phyloP scores from a whole-genome alignment of 2,797 vertebrate genomes.

The Distichodus sexfasciatus region DNA sequence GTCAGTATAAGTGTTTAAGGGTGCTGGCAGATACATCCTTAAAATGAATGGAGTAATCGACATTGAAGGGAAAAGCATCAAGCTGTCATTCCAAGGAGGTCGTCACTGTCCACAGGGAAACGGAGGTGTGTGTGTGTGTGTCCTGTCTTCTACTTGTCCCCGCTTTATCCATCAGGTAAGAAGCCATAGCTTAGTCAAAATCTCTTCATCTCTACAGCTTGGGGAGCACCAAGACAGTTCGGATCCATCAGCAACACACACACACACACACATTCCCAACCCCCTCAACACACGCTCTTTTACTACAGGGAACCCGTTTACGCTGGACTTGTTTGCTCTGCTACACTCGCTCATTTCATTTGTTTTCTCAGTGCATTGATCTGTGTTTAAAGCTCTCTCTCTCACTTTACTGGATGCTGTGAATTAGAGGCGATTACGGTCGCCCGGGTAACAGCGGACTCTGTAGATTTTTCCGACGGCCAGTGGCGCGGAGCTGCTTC shows the following conservation, averaged over 20 bases:
- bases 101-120: not conserved
- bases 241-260: slow-evolving; percentile 1
- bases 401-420: slow-evolving; percentile 55
- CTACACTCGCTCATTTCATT: slow-evolving; percentile 41
- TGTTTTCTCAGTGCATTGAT: slow-evolving; percentile 44
- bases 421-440: slow-evolving; percentile 77
- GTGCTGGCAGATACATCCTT: not conserved
- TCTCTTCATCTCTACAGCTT: slow-evolving; percentile 4
- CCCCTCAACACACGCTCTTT: not conserved
- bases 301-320: slow-evolving; percentile 26
- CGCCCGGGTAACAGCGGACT: slow-evolving; percentile 80
- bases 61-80: too few relatives aligned
- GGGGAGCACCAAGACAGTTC: slow-evolving; percentile 8
- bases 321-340: slow-evolving; percentile 29
- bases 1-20: not conserved
- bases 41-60: too few relatives aligned
- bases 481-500: slow-evolving; percentile 61
- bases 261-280: slow-evolving; percentile 22
- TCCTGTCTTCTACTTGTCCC: slow-evolving; percentile 29
- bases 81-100: too few relatives aligned
- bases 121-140: not conserved
- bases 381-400: slow-evolving; percentile 48
- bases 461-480: slow-evolving; percentile 71
- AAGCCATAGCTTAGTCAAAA: slow-evolving; percentile 29
- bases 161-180: slow-evolving; percentile 2